A percentile compares a stretch with the other conserved stretches of the same genome.
These are phyloP conservation scores for Morinoia aosen DNA, from an alignment of 2,888 invertebrate genomes.

Conservation along the genomic window DNA sequence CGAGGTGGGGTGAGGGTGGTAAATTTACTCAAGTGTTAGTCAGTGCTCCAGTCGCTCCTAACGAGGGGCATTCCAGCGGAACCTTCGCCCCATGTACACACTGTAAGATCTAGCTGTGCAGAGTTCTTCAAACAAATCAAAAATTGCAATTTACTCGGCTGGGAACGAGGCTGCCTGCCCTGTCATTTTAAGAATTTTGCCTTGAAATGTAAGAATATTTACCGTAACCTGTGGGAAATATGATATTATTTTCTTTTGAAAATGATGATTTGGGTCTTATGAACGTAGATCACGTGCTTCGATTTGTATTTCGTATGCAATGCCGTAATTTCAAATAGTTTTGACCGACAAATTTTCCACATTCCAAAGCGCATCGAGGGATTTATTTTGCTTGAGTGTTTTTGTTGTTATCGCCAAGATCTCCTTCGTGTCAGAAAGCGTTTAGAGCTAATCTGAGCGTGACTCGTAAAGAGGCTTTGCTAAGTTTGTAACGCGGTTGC, in stretches of 20 bases:
- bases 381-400: background rate
- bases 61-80: background rate
- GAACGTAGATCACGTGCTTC: background rate
- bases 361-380: background rate
- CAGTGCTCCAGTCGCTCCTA: background rate
- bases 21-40: background rate
- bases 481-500: background rate
- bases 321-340: background rate
- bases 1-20: background rate
- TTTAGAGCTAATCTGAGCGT: conserved; percentile 2
- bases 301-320: background rate
- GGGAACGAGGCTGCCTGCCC: background rate
- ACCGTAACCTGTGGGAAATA: too few species aligned
- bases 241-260: too few species aligned
- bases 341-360: background rate
- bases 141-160: background rate
- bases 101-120: background rate
- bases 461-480: conserved; percentile 20
- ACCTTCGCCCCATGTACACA: background rate
- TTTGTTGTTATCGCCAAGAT: background rate
- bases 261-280: background rate
- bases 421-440: background rate
- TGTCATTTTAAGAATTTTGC: background rate
- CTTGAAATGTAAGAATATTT: background rate
- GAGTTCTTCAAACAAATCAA: background rate